Evolutionary conservation across 2,113 vertebrate species (phyloP).

Genomic region (Phoenicopterus ruber): DNA sequence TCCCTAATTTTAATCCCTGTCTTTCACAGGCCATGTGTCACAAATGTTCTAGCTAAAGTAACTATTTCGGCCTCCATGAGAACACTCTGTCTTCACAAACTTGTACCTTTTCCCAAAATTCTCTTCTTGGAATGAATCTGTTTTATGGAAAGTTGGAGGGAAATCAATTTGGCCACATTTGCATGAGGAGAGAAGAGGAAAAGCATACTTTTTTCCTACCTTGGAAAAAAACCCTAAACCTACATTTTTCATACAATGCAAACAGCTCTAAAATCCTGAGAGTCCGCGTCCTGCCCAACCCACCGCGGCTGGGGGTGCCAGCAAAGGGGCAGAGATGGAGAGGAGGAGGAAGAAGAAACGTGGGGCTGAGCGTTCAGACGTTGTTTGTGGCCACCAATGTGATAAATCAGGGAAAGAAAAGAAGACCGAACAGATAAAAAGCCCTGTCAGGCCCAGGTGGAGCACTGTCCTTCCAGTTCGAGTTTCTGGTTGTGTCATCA

Average conservation of each 20-base stretch:
- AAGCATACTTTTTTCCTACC: neutral
- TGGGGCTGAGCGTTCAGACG: fast-evolving
- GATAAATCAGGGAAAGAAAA: neutral
- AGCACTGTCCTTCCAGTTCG: neutral
- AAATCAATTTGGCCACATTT: conserved; percentile 13
- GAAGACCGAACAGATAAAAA: neutral
- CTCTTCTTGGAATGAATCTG: neutral
- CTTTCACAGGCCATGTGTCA: neutral
- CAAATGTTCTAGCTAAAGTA: neutral
- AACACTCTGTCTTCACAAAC: conserved; percentile 11
- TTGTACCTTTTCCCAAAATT: conserved; percentile 37
- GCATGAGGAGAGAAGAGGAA: neutral
- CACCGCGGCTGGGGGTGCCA: neutral
- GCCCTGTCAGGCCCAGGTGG: neutral
- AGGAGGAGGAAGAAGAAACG: neutral
- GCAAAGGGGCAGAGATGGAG: neutral
- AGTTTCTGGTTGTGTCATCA: too few species aligned
- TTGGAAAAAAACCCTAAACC: neutral
- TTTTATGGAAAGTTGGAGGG: conserved; percentile 26
- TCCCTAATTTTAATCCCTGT: neutral
- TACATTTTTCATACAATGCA: neutral
- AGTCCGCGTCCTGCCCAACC: neutral
- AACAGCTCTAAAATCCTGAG: neutral
- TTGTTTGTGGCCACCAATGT: neutral
- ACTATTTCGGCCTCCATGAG: neutral